Evolutionary conservation across 2,113 vertebrate genomes (phyloP).

Genomic region (Ranitomeya variabilis): DNA sequence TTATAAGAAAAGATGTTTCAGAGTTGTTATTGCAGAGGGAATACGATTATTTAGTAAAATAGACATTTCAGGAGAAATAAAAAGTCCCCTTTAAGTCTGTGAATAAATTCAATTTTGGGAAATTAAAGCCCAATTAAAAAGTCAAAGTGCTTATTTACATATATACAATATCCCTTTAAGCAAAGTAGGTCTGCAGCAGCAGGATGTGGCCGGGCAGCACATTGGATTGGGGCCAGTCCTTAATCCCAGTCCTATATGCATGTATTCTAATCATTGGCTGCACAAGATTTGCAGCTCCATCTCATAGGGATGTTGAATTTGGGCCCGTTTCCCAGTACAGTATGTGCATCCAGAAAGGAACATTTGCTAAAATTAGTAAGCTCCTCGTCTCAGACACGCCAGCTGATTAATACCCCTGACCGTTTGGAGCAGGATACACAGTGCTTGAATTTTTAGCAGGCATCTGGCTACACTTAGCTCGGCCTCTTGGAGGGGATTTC

Average conservation of each 20-base stretch:
- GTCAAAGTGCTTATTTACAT: slow-evolving; percentile 27
- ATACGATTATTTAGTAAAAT: no score
- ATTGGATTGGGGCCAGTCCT: neutral
- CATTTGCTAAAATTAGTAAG: slow-evolving; percentile 50
- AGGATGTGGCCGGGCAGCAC: neutral
- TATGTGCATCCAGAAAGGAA: slow-evolving; percentile 50
- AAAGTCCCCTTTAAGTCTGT: neutral
- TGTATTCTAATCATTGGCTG: slow-evolving; percentile 16
- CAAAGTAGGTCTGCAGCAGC: neutral
- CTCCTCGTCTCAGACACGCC: slow-evolving; percentile 39
- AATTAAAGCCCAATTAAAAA: neutral
- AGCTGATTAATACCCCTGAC: slow-evolving; percentile 51
- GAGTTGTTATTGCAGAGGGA: no score
- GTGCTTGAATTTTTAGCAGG: slow-evolving; percentile 29
- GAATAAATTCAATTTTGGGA: neutral
- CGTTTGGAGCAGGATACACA: slow-evolving; percentile 24
- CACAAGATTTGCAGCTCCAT: slow-evolving; percentile 1
- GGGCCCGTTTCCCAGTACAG: slow-evolving; percentile 44
- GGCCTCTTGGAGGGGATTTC: slow-evolving; percentile 23
- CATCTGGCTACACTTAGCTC: slow-evolving; percentile 42
- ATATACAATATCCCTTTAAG: slow-evolving; percentile 25
- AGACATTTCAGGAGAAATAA: no score
- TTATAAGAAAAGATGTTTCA: no score
- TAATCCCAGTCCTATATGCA: slow-evolving; percentile 19
- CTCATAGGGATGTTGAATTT: slow-evolving; percentile 22